phyloP scores from a whole-genome alignment of 2,888 invertebrate species.

The Exephanes ischioxanthus region DNA sequence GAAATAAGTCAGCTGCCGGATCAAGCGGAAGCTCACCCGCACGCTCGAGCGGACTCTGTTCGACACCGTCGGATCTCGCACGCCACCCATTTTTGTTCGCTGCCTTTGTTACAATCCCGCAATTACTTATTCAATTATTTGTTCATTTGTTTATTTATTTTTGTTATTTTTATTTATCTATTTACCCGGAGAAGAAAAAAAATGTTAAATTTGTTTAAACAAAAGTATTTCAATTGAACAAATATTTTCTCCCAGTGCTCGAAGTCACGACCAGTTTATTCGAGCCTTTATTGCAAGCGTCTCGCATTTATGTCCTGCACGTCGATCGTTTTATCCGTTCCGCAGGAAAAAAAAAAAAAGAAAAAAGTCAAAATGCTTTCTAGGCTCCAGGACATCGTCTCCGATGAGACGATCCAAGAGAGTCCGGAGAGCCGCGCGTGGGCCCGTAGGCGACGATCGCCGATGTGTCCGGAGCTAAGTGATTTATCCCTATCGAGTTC shows the following conservation, averaged over 20 bases:
- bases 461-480: conserved; percentile 64
- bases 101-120: not conserved
- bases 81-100: not conserved
- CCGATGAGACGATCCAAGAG: conserved; percentile 2
- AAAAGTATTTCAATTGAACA: not conserved
- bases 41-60: not conserved
- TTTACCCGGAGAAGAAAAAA: not conserved
- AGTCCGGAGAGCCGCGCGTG: conserved; percentile 29
- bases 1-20: conserved; percentile 50
- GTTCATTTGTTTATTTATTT: not conserved
- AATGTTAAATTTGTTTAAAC: not conserved
- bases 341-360: not conserved
- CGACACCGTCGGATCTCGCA: not conserved
- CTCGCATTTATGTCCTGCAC: not conserved
- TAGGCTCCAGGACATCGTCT: conserved; percentile 24
- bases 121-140: not conserved
- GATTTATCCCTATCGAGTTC: conserved; percentile 65
- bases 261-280: not conserved
- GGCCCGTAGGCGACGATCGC: conserved; percentile 61
- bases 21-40: conserved; percentile 35
- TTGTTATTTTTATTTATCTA: not conserved
- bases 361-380: conserved; percentile 10
- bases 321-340: conserved; percentile 4
- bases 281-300: conserved; percentile 1
- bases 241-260: not conserved